These are phyloP conservation scores for Gracilinanus agilis DNA, from an alignment of 2,113 vertebrate species.

Conservation along the genomic window DNA sequence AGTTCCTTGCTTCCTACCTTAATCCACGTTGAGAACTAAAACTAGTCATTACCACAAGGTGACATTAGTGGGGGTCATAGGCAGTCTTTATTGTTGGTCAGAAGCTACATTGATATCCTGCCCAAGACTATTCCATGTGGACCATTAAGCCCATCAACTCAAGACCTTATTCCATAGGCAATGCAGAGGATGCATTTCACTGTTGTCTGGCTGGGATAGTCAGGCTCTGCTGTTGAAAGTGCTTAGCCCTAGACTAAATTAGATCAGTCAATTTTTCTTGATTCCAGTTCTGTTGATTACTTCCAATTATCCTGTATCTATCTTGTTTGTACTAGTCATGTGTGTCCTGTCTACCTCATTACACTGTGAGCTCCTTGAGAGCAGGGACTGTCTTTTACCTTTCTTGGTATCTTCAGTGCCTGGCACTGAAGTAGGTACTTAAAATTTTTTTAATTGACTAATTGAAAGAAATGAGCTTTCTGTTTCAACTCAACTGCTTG, in stretches of 20 bases:
- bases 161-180: neutral
- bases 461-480: neutral
- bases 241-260: neutral
- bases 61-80: neutral
- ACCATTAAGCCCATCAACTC: neutral
- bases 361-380: neutral
- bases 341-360: neutral
- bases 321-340: neutral
- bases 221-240: neutral
- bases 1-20: constrained; percentile 19
- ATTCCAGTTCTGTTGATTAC: neutral
- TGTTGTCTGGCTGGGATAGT: neutral
- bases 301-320: neutral
- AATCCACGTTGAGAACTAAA: constrained; percentile 4
- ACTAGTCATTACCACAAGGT: neutral
- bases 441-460: neutral
- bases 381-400: neutral
- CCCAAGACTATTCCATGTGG: neutral
- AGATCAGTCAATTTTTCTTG: neutral
- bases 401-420: neutral
- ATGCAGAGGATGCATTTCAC: neutral
- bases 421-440: neutral
- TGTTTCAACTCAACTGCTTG: neutral
- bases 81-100: neutral
- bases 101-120: neutral